Conservation (phyloP, 2,113 vertebrate genomes). For the Gambusia affinis region DNA sequence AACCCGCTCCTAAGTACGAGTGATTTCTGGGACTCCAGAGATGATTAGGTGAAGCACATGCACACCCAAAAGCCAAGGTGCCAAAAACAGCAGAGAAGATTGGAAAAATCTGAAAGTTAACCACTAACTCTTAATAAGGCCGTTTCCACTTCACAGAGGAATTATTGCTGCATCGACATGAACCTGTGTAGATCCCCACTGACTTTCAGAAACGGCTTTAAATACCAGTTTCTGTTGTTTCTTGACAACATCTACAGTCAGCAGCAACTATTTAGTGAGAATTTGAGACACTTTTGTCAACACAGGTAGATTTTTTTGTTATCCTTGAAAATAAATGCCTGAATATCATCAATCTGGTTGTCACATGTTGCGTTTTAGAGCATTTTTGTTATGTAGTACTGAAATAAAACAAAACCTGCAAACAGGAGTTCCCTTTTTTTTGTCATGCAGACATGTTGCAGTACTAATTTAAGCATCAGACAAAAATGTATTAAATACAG, state of each 20-base stretch:
- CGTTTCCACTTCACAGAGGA: constrained; percentile 38
- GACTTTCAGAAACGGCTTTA: background rate
- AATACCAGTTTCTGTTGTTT: background rate
- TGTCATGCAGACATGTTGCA: no score
- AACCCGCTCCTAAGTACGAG: constrained; percentile 31
- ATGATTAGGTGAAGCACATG: constrained; percentile 55
- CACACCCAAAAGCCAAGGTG: constrained; percentile 23
- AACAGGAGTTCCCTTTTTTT: no score
- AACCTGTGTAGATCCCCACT: background rate
- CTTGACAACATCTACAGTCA: background rate
- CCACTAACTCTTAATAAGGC: constrained; percentile 45
- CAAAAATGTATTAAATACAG: no score
- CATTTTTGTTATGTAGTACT: no score
- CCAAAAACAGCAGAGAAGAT: constrained; percentile 62
- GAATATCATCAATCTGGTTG: no score
- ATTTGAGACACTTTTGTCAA: no score
- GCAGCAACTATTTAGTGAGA: no score
- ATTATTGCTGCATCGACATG: constrained; percentile 3
- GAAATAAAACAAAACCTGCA: no score
- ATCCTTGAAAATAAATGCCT: no score
- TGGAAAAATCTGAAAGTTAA: constrained; percentile 41
- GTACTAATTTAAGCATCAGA: no score
- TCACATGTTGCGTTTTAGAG: no score
- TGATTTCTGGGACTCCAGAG: constrained; percentile 62
- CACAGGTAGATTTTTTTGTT: no score